Conservation (phyloP, 2,797 vertebrate genomes). For the Psittacula derbiana region DNA sequence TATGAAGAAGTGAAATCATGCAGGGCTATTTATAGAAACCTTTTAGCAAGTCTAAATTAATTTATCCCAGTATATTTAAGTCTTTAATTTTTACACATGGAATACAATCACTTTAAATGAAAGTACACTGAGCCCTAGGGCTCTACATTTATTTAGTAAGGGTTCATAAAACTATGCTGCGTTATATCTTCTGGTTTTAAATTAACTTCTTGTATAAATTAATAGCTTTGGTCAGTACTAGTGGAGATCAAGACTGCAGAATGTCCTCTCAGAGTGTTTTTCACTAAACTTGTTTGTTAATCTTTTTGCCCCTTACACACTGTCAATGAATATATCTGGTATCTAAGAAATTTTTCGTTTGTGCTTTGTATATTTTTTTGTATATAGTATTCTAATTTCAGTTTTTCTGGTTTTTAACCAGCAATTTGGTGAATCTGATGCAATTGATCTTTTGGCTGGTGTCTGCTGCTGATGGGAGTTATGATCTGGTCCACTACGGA, state of each 20-base stretch:
- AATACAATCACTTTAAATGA: background rate
- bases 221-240: background rate
- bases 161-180: background rate
- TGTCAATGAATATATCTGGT: background rate
- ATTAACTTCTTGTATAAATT: background rate
- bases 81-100: background rate
- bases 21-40: background rate
- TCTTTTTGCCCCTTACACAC: background rate
- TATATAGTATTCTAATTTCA: background rate
- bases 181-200: background rate
- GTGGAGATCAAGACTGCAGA: background rate
- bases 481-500: background rate
- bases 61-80: background rate
- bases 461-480: background rate
- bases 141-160: background rate
- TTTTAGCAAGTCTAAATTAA: background rate
- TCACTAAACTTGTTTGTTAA: background rate
- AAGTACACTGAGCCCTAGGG: background rate
- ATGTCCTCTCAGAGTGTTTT: background rate
- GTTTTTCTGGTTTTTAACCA: background rate
- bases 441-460: background rate
- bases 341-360: background rate
- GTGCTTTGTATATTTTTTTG: background rate
- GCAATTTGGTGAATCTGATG: background rate
- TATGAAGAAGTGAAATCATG: background rate